Evolutionary conservation across 2,888 invertebrate species (phyloP).

Genomic region (Caenorhabditis zanzibari): DNA sequence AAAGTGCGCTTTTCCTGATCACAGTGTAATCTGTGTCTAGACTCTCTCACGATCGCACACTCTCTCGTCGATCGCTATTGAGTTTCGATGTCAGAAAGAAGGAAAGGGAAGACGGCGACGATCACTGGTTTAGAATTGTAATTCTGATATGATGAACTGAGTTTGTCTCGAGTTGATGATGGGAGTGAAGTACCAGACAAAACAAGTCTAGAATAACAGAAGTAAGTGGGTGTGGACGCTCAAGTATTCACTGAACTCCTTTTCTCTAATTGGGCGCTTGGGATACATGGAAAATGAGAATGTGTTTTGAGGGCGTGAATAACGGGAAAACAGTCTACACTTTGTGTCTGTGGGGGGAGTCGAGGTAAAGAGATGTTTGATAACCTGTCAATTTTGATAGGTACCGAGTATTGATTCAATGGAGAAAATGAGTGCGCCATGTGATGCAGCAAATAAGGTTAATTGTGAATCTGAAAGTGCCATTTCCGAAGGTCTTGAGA

Average conservation of each 20-base stretch:
- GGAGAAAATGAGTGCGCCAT: background rate
- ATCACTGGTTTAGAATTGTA: conserved; percentile 39
- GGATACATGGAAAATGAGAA: background rate
- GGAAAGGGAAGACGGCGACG: background rate
- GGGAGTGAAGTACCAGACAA: conserved; percentile 29
- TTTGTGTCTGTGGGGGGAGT: background rate
- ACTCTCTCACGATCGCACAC: conserved; percentile 24
- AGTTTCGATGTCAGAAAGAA: conserved; percentile 42
- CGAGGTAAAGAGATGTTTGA: conserved; percentile 34
- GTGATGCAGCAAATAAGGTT: background rate
- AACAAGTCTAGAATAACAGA: conserved; percentile 36
- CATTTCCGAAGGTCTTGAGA: too few relatives aligned
- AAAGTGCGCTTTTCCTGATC: conserved; percentile 46
- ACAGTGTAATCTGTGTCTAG: conserved; percentile 46
- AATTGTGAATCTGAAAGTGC: too few relatives aligned
- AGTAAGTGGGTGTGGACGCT: background rate
- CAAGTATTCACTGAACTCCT: conserved; percentile 3
- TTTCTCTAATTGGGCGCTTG: conserved; percentile 36
- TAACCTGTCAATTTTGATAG: conserved; percentile 57
- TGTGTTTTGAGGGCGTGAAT: background rate
- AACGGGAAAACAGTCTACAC: conserved; percentile 14
- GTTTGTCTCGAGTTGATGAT: background rate
- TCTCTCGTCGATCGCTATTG: conserved; percentile 38
- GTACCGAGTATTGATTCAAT: conserved; percentile 3
- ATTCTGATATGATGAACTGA: conserved; percentile 36